Base-by-base conservation (phyloP, 1,140 invertebrate genomes). In the Mycetomoellerius zeteki region DNA sequence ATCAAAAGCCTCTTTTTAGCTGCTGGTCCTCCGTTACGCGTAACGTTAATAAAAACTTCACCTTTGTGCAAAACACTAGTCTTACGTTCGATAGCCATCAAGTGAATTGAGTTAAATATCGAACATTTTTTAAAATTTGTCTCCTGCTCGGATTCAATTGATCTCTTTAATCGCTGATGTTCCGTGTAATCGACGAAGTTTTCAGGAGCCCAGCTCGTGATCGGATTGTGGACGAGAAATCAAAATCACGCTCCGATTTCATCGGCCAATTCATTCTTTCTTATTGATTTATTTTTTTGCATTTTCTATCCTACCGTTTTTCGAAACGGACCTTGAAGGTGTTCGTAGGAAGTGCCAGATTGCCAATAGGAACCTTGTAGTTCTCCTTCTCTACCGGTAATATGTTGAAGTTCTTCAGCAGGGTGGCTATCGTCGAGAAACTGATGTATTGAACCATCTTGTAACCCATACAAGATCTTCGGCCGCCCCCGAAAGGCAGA, bases 381-480 rank as follows among this genome's bases (percentile, higher is more conserved):
- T 92, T 95, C 33, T 96, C 94, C 0, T 96, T 96, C 8, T 95
- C 88, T 1, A 95, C 95, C 16, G 96, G 95, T 1, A 93, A 92
- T n/a, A 98, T 96, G 62, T 97, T 96, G 91, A 97, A 98, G 80
- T 97, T 96, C 88, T 98, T 97, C 43, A 98, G 91, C 12, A 99
- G 94, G 47, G 97, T 98, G 0, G 97, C 97, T 54, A 98, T 93
- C 67, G 97, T 96, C 0, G 97, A 95, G 93, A 98, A 98, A 76
- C 96, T 96, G 92, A 98, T 96, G 50, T 97, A 97, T 30, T 97
- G 97, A 0, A 98, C 97, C 62, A 99, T 95, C 77, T 97, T 97
- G 94, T 98, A 98, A 0, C 98, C 98, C 89, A 99, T 97, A 93
- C 98, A 99, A 0, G 98, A 98, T 14, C 98, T 96, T 87, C 98